Conservation (phyloP, 2,888 invertebrate species). For the Syritta pipiens region DNA sequence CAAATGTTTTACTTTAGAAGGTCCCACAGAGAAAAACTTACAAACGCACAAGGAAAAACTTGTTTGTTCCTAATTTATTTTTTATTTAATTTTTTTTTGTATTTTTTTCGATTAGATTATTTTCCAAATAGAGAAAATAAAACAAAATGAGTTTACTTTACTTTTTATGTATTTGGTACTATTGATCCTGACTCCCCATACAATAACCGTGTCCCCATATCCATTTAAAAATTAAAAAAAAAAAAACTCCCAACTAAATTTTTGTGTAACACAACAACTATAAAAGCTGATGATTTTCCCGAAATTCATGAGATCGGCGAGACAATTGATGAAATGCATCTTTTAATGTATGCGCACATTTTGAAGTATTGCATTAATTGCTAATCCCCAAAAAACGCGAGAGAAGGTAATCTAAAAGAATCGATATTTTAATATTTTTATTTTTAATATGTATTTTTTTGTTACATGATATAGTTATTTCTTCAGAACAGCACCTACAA, state of each 20-base stretch:
- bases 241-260: neutral
- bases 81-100: constrained; percentile 27
- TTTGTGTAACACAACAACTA: neutral
- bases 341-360: constrained; percentile 78
- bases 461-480: constrained; percentile 28
- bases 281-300: constrained; percentile 72
- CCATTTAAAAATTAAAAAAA: constrained; percentile 5
- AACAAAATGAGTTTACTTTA: constrained; percentile 55
- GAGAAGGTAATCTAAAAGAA: neutral
- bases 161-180: constrained; percentile 37
- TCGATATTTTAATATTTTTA: neutral
- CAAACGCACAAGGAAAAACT: constrained; percentile 48
- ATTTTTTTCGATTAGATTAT: constrained; percentile 47
- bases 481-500: constrained; percentile 48
- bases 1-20: neutral
- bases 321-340: constrained; percentile 79
- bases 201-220: constrained; percentile 12
- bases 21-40: constrained; percentile 26
- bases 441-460: constrained; percentile 4
- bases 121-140: constrained; percentile 64
- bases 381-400: constrained; percentile 43
- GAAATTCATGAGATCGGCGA: constrained; percentile 78
- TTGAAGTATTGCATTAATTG: constrained; percentile 77
- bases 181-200: neutral
- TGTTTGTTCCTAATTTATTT: constrained; percentile 43